Conservation (phyloP, 2,113 vertebrate genomes). For the Malaclemys terrapin region DNA sequence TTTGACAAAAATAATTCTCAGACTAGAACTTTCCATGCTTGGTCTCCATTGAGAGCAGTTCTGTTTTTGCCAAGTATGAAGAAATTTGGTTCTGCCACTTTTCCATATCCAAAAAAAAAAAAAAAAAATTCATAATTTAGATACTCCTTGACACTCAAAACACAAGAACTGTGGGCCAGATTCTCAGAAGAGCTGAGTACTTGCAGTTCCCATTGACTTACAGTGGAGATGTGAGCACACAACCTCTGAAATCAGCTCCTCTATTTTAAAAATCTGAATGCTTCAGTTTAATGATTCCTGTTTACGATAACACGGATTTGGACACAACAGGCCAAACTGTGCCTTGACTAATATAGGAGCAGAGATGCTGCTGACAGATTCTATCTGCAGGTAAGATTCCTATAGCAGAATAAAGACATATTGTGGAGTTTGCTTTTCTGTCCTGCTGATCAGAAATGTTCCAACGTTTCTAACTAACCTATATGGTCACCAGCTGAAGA, state of each 20-base stretch:
- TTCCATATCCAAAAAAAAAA: slow-evolving; percentile 45
- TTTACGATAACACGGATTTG: slow-evolving; percentile 17
- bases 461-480: accelerated
- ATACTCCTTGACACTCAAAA: slow-evolving; percentile 53
- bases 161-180: slow-evolving; percentile 57
- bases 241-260: slow-evolving; percentile 66
- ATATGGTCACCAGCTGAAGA: background rate
- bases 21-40: slow-evolving; percentile 60
- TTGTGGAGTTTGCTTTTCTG: background rate
- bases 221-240: background rate
- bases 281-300: slow-evolving; percentile 36
- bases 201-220: slow-evolving; percentile 30
- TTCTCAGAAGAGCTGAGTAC: slow-evolving; percentile 46
- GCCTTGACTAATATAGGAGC: slow-evolving; percentile 1
- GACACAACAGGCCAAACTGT: background rate
- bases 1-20: slow-evolving; percentile 66
- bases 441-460: accelerated
- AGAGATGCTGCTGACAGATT: background rate
- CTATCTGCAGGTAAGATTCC: no score
- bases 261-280: slow-evolving; percentile 63
- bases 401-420: background rate
- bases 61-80: slow-evolving; percentile 53
- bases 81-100: slow-evolving; percentile 47
- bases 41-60: slow-evolving; percentile 39
- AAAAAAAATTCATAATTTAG: slow-evolving; percentile 31